These are phyloP conservation scores for Sesia bembeciformis DNA, from an alignment of 2,888 invertebrate species.

Conservation along the genomic window DNA sequence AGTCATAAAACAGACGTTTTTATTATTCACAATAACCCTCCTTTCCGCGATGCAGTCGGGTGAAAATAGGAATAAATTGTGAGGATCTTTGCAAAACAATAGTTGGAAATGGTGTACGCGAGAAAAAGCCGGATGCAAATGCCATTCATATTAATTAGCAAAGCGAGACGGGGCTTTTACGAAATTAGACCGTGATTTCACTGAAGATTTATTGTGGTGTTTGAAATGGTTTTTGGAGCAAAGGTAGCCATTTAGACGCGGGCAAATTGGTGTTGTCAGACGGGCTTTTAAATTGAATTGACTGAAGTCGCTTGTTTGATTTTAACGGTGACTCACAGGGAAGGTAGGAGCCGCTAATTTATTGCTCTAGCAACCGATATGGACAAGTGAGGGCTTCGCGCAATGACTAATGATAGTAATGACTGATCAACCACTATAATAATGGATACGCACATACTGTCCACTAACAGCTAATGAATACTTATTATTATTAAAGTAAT, in stretches of 20 bases:
- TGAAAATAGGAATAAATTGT: constrained; percentile 70
- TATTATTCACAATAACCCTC: constrained; percentile 57
- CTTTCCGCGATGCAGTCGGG: constrained; percentile 46
- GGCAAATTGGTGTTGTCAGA: constrained; percentile 66
- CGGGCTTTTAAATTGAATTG: constrained; percentile 65
- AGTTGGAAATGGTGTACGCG: constrained; percentile 70
- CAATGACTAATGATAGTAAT: background rate
- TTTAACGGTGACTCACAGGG: constrained; percentile 28
- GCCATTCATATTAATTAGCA: constrained; percentile 75
- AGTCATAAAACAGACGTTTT: constrained; percentile 48
- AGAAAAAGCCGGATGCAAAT: constrained; percentile 75
- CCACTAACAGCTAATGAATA: background rate
- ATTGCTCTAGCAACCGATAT: constrained; percentile 27
- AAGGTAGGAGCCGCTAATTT: constrained; percentile 33
- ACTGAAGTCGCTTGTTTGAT: constrained; percentile 52
- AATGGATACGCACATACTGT: background rate
- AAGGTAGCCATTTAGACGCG: constrained; percentile 68
- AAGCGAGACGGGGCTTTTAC: constrained; percentile 74
- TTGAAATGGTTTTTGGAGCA: constrained; percentile 68
- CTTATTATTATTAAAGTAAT: no score
- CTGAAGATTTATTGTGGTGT: constrained; percentile 72
- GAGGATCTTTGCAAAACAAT: constrained; percentile 73
- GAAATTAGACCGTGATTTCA: constrained; percentile 74
- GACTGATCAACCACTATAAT: no score
- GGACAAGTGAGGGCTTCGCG: constrained; percentile 16